Evolutionary conservation across 2,888 invertebrate species (phyloP), one percentile per base, ranked within the genome.

Genomic region (Drosophila quinaria): DNA sequence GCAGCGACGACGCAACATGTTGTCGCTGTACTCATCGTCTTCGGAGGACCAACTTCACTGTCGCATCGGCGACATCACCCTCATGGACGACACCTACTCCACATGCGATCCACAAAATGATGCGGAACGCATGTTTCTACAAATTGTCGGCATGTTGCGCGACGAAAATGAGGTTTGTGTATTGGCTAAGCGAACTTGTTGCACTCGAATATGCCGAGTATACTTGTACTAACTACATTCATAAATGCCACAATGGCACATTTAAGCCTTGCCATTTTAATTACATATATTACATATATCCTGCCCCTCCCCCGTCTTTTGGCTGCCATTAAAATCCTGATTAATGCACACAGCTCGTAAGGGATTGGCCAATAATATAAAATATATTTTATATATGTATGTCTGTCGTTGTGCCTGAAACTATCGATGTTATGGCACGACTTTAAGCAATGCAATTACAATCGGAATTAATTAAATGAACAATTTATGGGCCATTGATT

Each of bases 131-230:
- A 93, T 93, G 93, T 93, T 93, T 75, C 84, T 91, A 52, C 92
- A 93, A 82, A 92, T 93, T 62, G 92, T 93, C 11, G 92, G 92
- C 83, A 92, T 93, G 81, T 85, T 93, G 75, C 92, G 93, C 69
- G 92, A 91, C 68, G 93, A 93, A 89, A 92, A 93, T 64, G 92
- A 93, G 93, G 93, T 93, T 91, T 85, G 92, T 91, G 71, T 55
- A 50, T 56, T 60, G 61, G 55, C 74, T 76, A 78, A 60, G 6
- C 4, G 19, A 58, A 19, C 44, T 41, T 49, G 52, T 41, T 56
- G 56, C 50, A 22, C 65, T 17, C 35, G 17, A 13, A 8, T 17
- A 10, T 42, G 8, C 17, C 19, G 6, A 33, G 4, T 41, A 54
- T 31, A 54, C n/a, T 39, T 50, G n/a, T 47, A 49, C 11, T 17